phyloP scores from a whole-genome alignment of 1,140 invertebrate species.

The Drosophila bifasciata region DNA sequence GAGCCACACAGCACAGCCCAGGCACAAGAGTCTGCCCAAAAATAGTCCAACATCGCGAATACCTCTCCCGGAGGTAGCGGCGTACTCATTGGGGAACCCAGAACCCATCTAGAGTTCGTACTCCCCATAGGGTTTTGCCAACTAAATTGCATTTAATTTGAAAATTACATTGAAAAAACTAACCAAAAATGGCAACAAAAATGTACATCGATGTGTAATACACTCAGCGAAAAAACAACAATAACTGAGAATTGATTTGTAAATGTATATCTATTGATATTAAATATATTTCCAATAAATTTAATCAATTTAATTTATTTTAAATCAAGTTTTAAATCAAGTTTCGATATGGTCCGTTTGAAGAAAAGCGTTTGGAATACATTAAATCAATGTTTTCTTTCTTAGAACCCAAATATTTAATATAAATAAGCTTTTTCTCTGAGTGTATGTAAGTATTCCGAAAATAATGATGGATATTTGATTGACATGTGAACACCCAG shows the following conservation, averaged over 20 bases:
- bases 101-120: too few species aligned
- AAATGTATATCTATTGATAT: background rate
- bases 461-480: constrained; percentile 53
- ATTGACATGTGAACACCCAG: constrained; percentile 78
- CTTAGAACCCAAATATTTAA: too few species aligned
- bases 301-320: too few species aligned
- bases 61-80: background rate
- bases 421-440: too few species aligned
- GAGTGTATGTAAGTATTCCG: too few species aligned
- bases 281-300: too few species aligned
- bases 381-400: too few species aligned
- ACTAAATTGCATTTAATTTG: constrained; percentile 49
- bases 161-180: constrained; percentile 39
- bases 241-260: too few species aligned
- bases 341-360: too few species aligned
- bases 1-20: constrained; percentile 14
- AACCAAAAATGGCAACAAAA: constrained; percentile 14
- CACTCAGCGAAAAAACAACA: constrained; percentile 19
- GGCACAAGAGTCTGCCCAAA: constrained; percentile 1
- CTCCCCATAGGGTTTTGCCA: background rate
- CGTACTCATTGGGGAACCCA: constrained; percentile 17
- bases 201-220: constrained; percentile 41
- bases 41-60: constrained; percentile 36
- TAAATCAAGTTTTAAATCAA: too few species aligned
- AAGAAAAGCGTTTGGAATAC: too few species aligned